These are phyloP conservation scores for Beris chalybata DNA, from an alignment of 2,888 invertebrate species.

Conservation along the genomic window DNA sequence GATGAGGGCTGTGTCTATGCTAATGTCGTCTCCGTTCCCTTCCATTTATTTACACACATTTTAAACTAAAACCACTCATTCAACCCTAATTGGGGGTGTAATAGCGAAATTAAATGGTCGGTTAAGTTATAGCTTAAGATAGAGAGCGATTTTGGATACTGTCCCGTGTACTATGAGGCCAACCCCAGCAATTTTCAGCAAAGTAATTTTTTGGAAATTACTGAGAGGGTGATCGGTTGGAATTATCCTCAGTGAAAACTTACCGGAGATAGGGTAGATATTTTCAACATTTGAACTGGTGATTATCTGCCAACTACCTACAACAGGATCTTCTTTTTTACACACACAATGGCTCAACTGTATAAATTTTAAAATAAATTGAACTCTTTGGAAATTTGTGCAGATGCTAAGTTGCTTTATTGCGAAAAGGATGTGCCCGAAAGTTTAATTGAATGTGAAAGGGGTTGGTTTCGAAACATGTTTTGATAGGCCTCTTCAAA, in stretches of 20 bases:
- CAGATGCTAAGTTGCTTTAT: slow-evolving; percentile 16
- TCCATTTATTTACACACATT: slow-evolving; percentile 16
- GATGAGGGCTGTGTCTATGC: too few relatives aligned
- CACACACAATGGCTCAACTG: slow-evolving; percentile 16
- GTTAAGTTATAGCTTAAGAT: slow-evolving; percentile 43
- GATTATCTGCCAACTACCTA: slow-evolving; percentile 11
- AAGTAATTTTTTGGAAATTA: slow-evolving; percentile 15
- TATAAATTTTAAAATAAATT: slow-evolving; percentile 36
- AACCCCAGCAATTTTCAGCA: background rate
- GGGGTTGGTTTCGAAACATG: too few relatives aligned
- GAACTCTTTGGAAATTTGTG: slow-evolving; percentile 27
- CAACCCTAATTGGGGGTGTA: slow-evolving; percentile 54
- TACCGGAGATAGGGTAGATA: slow-evolving; percentile 1
- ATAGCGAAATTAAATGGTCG: slow-evolving; percentile 52
- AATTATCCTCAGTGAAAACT: slow-evolving; percentile 2
- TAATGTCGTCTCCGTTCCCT: background rate
- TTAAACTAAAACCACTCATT: slow-evolving; percentile 42
- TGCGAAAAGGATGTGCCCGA: background rate
- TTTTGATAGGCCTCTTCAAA: too few relatives aligned
- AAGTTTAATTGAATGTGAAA: slow-evolving; percentile 1
- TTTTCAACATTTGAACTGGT: background rate
- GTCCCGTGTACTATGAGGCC: background rate
- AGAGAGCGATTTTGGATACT: slow-evolving; percentile 5
- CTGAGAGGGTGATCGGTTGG: slow-evolving; percentile 3
- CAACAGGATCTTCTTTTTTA: background rate